These are phyloP conservation scores for Thaumetopoea pityocampa DNA, from an alignment of 1,140 invertebrate genomes.

Conservation along the genomic window DNA sequence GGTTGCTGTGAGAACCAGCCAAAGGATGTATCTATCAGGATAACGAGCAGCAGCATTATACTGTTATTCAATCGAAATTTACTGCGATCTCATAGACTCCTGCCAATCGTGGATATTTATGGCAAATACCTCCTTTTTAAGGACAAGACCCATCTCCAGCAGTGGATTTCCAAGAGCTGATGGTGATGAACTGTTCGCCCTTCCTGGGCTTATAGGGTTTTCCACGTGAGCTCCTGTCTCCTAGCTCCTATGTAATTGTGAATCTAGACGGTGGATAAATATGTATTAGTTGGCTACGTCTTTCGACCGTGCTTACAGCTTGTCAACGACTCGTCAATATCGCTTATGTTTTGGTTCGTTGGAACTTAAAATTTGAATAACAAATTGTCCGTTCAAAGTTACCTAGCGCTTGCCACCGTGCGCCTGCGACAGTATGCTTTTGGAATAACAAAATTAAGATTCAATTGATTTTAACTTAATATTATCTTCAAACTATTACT, in stretches of 20 bases:
- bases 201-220: too few species aligned
- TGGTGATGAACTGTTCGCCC: too few species aligned
- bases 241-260: constrained; percentile 6
- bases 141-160: too few species aligned
- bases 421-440: constrained; percentile 15
- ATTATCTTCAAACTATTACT: constrained; percentile 15
- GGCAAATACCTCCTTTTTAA: too few species aligned
- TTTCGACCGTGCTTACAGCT: constrained; percentile 23
- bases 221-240: background rate
- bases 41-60: too few species aligned
- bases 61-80: too few species aligned
- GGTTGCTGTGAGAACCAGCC: too few species aligned
- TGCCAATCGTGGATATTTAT: too few species aligned
- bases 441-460: constrained; percentile 20
- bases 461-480: constrained; percentile 12
- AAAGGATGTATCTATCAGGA: too few species aligned
- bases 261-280: constrained; percentile 3
- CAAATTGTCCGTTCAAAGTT: constrained; percentile 23
- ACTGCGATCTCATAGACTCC: too few species aligned
- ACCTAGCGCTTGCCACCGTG: constrained; percentile 14
- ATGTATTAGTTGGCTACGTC: constrained; percentile 14
- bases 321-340: constrained; percentile 30
- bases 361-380: constrained; percentile 29
- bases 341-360: constrained; percentile 25
- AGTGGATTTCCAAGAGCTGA: too few species aligned